phyloP scores from a whole-genome alignment of 2,888 invertebrate genomes.

The Drosophila heteroneura region DNA sequence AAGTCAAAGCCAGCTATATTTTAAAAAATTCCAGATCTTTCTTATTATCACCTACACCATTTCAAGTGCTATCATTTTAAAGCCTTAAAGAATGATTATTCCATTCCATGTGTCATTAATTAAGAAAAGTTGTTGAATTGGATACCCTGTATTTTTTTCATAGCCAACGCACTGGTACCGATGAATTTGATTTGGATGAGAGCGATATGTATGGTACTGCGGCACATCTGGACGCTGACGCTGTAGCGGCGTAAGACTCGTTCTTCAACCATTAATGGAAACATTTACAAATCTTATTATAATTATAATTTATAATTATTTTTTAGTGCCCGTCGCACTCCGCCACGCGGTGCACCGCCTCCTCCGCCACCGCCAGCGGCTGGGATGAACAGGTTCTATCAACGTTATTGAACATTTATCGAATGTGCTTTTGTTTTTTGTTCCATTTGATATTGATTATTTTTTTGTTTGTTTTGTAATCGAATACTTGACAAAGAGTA shows the following conservation, averaged over 20 bases:
- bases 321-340: slow-evolving; percentile 83
- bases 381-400: slow-evolving; percentile 84
- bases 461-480: slow-evolving; percentile 57
- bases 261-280: not conserved
- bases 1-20: not conserved
- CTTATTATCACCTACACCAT: slow-evolving; percentile 8
- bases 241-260: slow-evolving; percentile 78
- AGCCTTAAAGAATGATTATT: not conserved
- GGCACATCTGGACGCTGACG: slow-evolving; percentile 65
- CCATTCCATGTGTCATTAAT: not conserved
- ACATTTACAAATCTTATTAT: not conserved
- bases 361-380: slow-evolving; percentile 83
- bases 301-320: slow-evolving; percentile 10
- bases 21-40: not conserved
- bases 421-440: slow-evolving; percentile 59
- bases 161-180: slow-evolving; percentile 79
- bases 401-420: slow-evolving; percentile 78
- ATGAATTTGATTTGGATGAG: slow-evolving; percentile 81
- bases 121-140: too few relatives aligned
- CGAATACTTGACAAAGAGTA: slow-evolving; percentile 57
- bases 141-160: not conserved
- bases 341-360: slow-evolving; percentile 83
- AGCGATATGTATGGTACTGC: slow-evolving; percentile 79
- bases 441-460: slow-evolving; percentile 39
- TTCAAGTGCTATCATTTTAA: slow-evolving; percentile 21